A percentile compares a stretch with the other conserved stretches of the same genome.
Conservation (phyloP, 2,113 vertebrate species). For the Nesogale talazaci region DNA sequence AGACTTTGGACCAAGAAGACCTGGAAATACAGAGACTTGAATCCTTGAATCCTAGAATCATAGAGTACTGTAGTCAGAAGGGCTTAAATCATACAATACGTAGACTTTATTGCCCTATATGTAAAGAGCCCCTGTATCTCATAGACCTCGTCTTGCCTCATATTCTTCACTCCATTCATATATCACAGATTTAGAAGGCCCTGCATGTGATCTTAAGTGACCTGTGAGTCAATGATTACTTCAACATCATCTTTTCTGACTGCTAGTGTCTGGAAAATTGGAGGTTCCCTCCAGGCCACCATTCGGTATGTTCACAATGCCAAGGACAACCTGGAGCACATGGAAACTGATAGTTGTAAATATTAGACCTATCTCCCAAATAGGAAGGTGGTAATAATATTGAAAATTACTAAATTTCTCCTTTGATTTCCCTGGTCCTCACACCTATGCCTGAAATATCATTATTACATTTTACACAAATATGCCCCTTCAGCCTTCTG, state of each 20-base stretch:
- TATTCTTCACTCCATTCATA: constrained; percentile 12
- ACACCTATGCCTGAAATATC: constrained; percentile 1
- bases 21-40: background rate
- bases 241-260: constrained; percentile 93
- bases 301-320: constrained; percentile 87
- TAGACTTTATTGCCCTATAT: background rate
- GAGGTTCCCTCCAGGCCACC: constrained; percentile 86
- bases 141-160: background rate
- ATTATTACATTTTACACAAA: constrained; percentile 8
- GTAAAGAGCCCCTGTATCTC: background rate
- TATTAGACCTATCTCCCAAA: constrained; percentile 49
- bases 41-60: background rate
- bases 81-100: background rate
- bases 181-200: constrained; percentile 90
- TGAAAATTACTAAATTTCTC: background rate
- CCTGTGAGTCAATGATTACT: constrained; percentile 88
- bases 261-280: constrained; percentile 89
- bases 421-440: background rate
- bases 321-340: constrained; percentile 87
- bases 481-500: background rate
- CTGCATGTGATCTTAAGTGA: constrained; percentile 90
- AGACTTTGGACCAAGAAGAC: background rate
- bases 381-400: background rate
- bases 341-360: constrained; percentile 90
- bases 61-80: background rate